Base-by-base conservation (phyloP, 2,888 invertebrate species). In the Plutella xylostella region DNA sequence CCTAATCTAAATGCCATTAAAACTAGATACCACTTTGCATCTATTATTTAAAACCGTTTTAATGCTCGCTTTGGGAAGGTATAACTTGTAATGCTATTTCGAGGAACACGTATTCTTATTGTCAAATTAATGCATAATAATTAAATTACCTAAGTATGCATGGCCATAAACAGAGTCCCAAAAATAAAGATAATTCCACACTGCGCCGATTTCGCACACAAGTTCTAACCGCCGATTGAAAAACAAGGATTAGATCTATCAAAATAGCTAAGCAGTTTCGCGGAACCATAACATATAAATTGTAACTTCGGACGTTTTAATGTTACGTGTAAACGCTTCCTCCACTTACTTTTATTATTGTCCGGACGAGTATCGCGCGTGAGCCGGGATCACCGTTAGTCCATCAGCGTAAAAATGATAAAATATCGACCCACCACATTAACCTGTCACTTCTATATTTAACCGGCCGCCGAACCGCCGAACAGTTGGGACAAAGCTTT, bases 1-100 rank as follows among this genome's bases (percentile, higher is more conserved):
- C 58, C 76, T 76, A 75, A 82, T 82, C 79, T 78, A 80, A 79
- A 82, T 80, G 71, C 75, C 78, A 80, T 82, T 79, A 79, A 76
- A 77, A 68, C 70, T 74, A 72, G 71, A 79, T 69, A 68, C 43
- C 35, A 41, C 61, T 61, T 58, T 62, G 68, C 68, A 72, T 68
- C n/a, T n/a, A n/a, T n/a, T n/a, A n/a, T n/a, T n/a, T n/a, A n/a
- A n/a, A n/a, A n/a, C n/a, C n/a, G n/a, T n/a, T n/a, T n/a, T n/a
- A n/a, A n/a, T n/a, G n/a, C n/a, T n/a, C n/a, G n/a, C n/a, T n/a
- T n/a, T n/a, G n/a, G n/a, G n/a, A n/a, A n/a, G n/a, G n/a, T n/a
- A n/a, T n/a, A n/a, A n/a, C n/a, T n/a, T n/a, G n/a, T n/a, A n/a
- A n/a, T n/a, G n/a, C n/a, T n/a, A n/a, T n/a, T n/a, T n/a, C n/a